These are phyloP conservation scores for Oreochromis tanganicae DNA, from an alignment of 2,113 vertebrate genomes.

Conservation along the genomic window DNA sequence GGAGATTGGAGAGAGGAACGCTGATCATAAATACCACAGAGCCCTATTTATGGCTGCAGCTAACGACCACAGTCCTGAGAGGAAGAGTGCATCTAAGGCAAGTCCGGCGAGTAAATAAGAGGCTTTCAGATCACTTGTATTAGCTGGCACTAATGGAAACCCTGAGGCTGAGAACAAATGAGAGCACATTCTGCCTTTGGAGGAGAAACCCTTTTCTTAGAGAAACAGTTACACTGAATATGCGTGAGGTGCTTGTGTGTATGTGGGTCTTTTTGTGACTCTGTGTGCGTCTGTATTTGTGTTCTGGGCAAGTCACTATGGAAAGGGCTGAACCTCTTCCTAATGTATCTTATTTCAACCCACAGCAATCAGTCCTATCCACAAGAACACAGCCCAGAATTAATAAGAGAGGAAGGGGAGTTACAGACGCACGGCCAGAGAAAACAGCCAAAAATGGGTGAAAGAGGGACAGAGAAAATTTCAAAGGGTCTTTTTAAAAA, in stretches of 20 bases:
- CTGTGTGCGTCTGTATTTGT: slow-evolving; percentile 7
- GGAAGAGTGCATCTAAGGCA: slow-evolving; percentile 41
- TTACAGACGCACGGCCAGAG: not conserved
- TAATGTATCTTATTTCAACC: slow-evolving; percentile 63
- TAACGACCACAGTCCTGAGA: slow-evolving; percentile 7
- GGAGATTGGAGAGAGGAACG: slow-evolving; percentile 3
- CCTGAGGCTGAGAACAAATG: slow-evolving; percentile 45
- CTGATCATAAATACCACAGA: slow-evolving; percentile 21
- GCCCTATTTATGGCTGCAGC: slow-evolving; percentile 30
- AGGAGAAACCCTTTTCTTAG: slow-evolving; percentile 24
- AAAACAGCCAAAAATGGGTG: slow-evolving; percentile 6
- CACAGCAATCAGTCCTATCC: slow-evolving; percentile 58
- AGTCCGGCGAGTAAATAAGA: slow-evolving; percentile 56
- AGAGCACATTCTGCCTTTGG: slow-evolving; percentile 38
- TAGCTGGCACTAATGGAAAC: slow-evolving; percentile 62
- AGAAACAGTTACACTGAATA: slow-evolving; percentile 20
- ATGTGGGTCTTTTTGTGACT: slow-evolving; percentile 8
- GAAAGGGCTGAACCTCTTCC: slow-evolving; percentile 53
- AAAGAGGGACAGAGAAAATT: not conserved
- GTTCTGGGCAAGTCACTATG: slow-evolving; percentile 44
- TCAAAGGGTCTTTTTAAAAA: not conserved
- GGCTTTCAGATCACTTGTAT: slow-evolving; percentile 58
- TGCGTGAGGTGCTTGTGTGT: slow-evolving; percentile 12
- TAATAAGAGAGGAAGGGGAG: slow-evolving; percentile 46
- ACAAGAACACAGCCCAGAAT: slow-evolving; percentile 61